Percentiles rank a stretch among this genome's conserved stretches.
Conservation (phyloP, 2,113 vertebrate genomes). For the Fukomys damarensis region DNA sequence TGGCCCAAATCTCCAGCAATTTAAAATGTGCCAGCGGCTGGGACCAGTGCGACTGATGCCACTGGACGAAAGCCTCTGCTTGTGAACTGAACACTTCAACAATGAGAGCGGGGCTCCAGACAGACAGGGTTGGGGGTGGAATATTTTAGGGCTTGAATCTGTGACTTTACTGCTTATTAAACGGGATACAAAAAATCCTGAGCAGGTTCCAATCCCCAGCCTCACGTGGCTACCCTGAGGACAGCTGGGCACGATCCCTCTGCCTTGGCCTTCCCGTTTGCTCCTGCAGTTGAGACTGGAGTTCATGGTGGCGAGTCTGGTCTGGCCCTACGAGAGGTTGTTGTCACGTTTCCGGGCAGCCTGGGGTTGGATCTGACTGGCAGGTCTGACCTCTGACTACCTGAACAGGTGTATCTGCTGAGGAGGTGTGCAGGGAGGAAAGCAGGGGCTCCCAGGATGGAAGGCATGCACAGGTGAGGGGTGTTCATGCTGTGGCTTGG, state of each 20-base stretch:
- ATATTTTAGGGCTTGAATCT: background rate
- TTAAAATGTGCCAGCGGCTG: background rate
- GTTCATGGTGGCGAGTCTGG: background rate
- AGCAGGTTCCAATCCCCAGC: background rate
- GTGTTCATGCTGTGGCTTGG: rapidly evolving
- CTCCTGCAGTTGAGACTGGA: background rate
- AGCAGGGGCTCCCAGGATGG: background rate
- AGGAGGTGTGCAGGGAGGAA: rapidly evolving
- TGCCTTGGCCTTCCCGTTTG: background rate
- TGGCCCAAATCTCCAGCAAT: background rate
- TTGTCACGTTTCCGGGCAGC: background rate
- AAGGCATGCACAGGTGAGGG: rapidly evolving
- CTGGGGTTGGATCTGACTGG: background rate
- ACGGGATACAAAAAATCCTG: background rate
- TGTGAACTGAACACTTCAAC: rapidly evolving
- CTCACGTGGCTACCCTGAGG: background rate
- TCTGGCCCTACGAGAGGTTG: background rate
- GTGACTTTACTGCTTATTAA: background rate
- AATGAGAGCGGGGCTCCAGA: rapidly evolving
- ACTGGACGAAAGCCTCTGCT: too few relatives aligned
- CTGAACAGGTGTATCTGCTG: background rate
- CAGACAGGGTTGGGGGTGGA: background rate
- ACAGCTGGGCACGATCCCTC: background rate
- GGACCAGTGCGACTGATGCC: background rate
- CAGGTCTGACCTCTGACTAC: background rate